phyloP scores from a whole-genome alignment of 2,113 vertebrate genomes.

The Dryoscopus gambensis region DNA sequence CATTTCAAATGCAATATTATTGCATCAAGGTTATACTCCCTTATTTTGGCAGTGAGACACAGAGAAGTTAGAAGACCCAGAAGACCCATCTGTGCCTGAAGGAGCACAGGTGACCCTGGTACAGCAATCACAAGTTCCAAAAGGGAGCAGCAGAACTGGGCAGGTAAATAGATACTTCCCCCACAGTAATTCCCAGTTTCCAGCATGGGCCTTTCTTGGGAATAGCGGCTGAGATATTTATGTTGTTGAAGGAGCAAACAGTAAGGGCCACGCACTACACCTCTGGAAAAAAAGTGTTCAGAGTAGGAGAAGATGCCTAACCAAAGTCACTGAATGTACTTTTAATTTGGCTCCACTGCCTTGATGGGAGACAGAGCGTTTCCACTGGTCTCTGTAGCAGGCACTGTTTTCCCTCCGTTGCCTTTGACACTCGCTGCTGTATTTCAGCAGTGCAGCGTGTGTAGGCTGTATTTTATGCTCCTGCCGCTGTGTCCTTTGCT shows the following conservation, averaged over 20 bases:
- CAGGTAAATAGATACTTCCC: background rate
- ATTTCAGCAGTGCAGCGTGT: background rate
- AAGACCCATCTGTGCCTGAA: too few relatives aligned
- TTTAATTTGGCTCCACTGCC: background rate
- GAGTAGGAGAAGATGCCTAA: background rate
- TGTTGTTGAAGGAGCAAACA: background rate
- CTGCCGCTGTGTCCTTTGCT: background rate
- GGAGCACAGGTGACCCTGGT: background rate
- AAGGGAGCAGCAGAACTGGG: background rate
- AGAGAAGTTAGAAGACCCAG: too few relatives aligned
- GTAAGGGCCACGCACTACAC: background rate
- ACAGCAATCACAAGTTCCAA: background rate
- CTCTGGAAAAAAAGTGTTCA: background rate
- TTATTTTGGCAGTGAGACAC: background rate
- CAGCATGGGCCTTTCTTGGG: background rate
- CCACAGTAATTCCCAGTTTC: background rate
- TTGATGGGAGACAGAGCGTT: background rate
- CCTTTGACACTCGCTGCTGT: background rate
- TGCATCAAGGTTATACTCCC: background rate
- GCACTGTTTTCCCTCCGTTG: background rate
- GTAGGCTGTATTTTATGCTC: background rate
- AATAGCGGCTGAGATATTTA: background rate
- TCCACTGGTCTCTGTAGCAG: background rate
- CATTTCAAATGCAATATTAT: background rate
- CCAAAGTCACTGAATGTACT: background rate